Evolutionary conservation across 2,888 invertebrate species (phyloP).

Genomic region (Lordiphosa fenestrarum): DNA sequence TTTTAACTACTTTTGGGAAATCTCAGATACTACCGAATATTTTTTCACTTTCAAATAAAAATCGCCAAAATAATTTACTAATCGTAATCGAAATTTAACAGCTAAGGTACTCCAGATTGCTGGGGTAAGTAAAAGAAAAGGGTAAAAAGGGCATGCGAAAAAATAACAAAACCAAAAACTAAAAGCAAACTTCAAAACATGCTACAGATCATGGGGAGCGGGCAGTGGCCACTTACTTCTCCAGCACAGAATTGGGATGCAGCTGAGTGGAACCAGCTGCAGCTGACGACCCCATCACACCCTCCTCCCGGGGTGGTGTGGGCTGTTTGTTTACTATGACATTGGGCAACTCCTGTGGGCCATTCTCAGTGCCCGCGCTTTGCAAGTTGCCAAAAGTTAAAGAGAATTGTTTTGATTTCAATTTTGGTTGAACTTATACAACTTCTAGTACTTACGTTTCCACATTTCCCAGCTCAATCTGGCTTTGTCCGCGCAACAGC

Average conservation of each 20-base stretch:
- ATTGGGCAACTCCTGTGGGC: constrained; percentile 45
- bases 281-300: constrained; percentile 26
- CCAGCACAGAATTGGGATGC: constrained; percentile 67
- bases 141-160: constrained; percentile 25
- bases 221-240: constrained; percentile 76
- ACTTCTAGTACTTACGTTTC: constrained; percentile 74
- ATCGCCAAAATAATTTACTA: too few relatives aligned
- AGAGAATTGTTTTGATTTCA: constrained; percentile 17
- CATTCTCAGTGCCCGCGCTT: constrained; percentile 43
- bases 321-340: constrained; percentile 76
- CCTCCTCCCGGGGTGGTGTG: constrained; percentile 60
- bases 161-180: constrained; percentile 7
- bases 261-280: constrained; percentile 47
- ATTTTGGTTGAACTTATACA: too few relatives aligned
- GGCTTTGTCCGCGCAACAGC: constrained; percentile 76
- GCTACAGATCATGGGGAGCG: constrained; percentile 32
- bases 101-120: too few relatives aligned
- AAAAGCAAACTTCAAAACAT: constrained; percentile 42
- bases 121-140: constrained; percentile 5
- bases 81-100: too few relatives aligned
- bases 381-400: constrained; percentile 14
- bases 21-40: too few relatives aligned
- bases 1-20: too few relatives aligned
- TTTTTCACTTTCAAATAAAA: too few relatives aligned
- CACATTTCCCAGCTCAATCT: constrained; percentile 74